Conservation (phyloP, 2,797 vertebrate genomes). For the Pterois miles region DNA sequence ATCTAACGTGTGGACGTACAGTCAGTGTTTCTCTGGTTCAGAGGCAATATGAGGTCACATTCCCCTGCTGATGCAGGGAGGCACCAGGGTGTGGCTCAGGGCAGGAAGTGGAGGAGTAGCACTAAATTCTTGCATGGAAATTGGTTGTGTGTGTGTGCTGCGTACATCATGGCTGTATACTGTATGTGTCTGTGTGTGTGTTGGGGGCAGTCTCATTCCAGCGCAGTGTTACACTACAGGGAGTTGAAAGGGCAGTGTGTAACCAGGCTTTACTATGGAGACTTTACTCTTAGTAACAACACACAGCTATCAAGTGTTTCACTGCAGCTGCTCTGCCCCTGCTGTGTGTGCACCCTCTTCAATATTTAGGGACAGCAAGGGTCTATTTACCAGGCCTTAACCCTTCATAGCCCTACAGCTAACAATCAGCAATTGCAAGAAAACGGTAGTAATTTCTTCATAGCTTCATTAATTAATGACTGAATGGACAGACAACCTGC, state of each 20-base stretch:
- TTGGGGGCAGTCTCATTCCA: conserved; percentile 30
- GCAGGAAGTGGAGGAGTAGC: conserved; percentile 74
- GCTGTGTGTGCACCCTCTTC: conserved; percentile 28
- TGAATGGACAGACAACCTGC: neutral
- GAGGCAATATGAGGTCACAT: conserved; percentile 79
- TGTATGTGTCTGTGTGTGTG: conserved; percentile 16
- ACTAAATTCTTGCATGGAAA: conserved; percentile 60
- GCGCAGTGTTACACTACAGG: conserved; percentile 13
- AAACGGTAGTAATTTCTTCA: neutral
- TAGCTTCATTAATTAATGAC: neutral
- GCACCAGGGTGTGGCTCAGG: conserved; percentile 65
- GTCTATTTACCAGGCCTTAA: conserved; percentile 31
- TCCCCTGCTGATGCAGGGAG: conserved; percentile 64
- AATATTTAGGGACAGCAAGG: conserved; percentile 41
- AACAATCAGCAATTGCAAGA: neutral
- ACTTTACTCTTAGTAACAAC: conserved; percentile 41
- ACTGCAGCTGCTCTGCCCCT: conserved; percentile 57
- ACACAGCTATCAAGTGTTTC: conserved; percentile 60
- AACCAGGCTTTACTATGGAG: conserved; percentile 12
- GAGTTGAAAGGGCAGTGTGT: conserved; percentile 12
- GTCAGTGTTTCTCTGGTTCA: conserved; percentile 36
- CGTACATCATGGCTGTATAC: conserved; percentile 16
- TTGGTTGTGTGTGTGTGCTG: conserved; percentile 23
- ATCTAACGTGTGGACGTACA: conserved; percentile 22
- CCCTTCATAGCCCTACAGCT: conserved; percentile 5